A percentile compares a stretch with the other conserved stretches of the same genome.
Evolutionary conservation across 2,113 vertebrate genomes (phyloP).

Genomic region (Pelmatolapia mariae): DNA sequence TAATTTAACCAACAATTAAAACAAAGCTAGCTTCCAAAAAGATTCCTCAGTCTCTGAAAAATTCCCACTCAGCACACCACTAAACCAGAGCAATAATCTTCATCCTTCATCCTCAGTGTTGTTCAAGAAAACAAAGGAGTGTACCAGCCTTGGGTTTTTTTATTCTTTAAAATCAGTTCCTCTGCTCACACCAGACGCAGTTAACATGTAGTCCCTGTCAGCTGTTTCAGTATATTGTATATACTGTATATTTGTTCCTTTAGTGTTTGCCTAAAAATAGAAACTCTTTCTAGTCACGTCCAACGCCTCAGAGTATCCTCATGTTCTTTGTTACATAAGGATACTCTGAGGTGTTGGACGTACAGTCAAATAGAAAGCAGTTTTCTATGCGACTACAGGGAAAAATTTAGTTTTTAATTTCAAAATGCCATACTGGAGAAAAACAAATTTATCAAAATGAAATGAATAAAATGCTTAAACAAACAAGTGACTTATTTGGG

Average conservation of each 20-base stretch:
- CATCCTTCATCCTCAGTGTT: background rate
- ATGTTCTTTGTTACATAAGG: background rate
- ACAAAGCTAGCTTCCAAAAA: background rate
- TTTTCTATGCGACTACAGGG: background rate
- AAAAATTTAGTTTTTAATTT: background rate
- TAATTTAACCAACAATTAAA: background rate
- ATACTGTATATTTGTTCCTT: background rate
- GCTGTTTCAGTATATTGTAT: background rate
- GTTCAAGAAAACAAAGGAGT: background rate
- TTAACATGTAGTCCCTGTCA: background rate
- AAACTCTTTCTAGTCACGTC: background rate
- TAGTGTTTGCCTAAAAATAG: background rate
- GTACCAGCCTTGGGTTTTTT: background rate
- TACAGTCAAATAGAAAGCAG: background rate
- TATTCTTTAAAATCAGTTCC: background rate
- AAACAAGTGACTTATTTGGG: background rate
- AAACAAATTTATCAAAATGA: background rate
- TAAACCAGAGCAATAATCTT: background rate
- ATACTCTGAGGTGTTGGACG: background rate
- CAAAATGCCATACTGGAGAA: background rate
- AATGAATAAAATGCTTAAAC: background rate
- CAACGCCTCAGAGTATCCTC: background rate
- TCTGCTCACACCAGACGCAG: background rate
- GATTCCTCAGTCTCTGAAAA: background rate
- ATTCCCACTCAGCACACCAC: background rate